Evolutionary conservation across 2,113 vertebrate species (phyloP).

Genomic region (Amphiprion ocellaris): DNA sequence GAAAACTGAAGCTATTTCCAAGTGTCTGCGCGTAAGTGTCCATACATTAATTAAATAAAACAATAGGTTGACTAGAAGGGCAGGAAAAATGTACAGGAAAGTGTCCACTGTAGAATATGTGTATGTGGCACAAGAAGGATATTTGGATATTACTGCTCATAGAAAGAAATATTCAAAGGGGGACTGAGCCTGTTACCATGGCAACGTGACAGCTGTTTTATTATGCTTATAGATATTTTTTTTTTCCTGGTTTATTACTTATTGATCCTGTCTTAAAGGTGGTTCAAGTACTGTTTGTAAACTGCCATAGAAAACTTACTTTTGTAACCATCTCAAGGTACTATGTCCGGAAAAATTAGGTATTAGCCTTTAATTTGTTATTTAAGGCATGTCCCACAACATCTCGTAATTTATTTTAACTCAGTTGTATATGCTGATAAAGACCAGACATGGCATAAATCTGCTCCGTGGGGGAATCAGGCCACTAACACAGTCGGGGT

Average conservation of each 20-base stretch:
- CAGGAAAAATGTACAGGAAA: not conserved
- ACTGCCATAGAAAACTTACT: not conserved
- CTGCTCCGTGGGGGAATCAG: not conserved
- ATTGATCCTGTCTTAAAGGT: constrained; percentile 59
- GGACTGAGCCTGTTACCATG: constrained; percentile 51
- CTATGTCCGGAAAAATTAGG: not conserved
- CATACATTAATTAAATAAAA: too few relatives aligned
- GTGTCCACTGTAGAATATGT: not conserved
- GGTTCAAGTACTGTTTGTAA: not conserved
- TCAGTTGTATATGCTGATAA: not conserved
- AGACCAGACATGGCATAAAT: constrained; percentile 4
- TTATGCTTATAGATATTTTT: constrained; percentile 43
- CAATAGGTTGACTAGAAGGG: too few relatives aligned
- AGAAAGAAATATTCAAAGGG: not conserved
- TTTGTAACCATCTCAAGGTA: not conserved
- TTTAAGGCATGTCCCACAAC: not conserved
- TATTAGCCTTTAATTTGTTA: not conserved
- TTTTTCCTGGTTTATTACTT: constrained; percentile 37
- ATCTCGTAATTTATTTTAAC: not conserved
- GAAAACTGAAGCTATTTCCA: not conserved
- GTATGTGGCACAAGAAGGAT: not conserved
- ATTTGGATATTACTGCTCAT: not conserved
- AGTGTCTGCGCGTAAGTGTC: too few relatives aligned
- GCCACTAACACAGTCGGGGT: not conserved
- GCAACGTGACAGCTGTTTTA: constrained; percentile 46